These are phyloP conservation scores for Allolobophora icterica DNA, from an alignment of 2,888 invertebrate species.

Conservation along the genomic window DNA sequence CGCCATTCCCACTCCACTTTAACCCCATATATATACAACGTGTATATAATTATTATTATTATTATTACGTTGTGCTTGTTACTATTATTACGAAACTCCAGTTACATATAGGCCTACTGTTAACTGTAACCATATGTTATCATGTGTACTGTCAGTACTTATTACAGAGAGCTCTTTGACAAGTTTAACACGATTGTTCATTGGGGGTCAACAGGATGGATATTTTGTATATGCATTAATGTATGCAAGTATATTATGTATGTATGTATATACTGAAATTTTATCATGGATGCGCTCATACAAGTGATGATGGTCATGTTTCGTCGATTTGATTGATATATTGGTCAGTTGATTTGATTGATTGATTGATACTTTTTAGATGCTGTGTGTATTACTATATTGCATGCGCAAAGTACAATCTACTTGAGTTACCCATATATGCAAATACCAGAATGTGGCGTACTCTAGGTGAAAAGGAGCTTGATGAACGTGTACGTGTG, in stretches of 20 bases:
- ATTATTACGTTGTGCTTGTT: not conserved
- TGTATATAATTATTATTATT: not conserved
- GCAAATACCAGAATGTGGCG: not conserved
- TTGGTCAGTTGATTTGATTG: not conserved
- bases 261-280: not conserved
- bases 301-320: not conserved
- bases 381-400: not conserved
- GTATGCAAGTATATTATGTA: not conserved
- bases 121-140: not conserved
- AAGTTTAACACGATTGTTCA: not conserved
- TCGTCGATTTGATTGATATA: not conserved
- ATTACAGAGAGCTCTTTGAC: not conserved
- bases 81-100: not conserved
- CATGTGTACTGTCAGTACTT: not conserved
- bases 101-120: not conserved
- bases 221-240: not conserved
- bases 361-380: not conserved
- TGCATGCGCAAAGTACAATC: not conserved
- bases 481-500: too few relatives aligned
- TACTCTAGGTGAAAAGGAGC: too few relatives aligned
- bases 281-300: not conserved
- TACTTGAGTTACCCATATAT: not conserved
- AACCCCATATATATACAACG: too few relatives aligned
- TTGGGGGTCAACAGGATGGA: not conserved
- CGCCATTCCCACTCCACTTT: too few relatives aligned